phyloP scores from a whole-genome alignment of 1,140 invertebrate genomes.

The Eurosta solidaginis region DNA sequence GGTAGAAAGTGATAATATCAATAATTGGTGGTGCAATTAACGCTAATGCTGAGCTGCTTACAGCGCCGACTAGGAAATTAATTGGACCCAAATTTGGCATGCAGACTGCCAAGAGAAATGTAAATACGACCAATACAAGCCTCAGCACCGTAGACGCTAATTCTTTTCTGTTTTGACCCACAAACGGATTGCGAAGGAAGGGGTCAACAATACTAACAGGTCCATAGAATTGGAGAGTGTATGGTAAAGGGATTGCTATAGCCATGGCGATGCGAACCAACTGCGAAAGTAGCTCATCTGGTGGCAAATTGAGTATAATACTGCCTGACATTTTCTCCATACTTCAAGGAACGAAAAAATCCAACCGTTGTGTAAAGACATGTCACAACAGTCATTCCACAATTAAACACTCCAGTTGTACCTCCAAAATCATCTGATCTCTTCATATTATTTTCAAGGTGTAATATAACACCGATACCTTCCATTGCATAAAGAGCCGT shows the following conservation, averaged over 20 bases:
- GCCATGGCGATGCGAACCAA: constrained; percentile 83
- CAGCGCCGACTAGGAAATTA: too few relatives aligned
- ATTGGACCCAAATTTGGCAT: too few relatives aligned
- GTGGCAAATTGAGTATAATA: constrained; percentile 83
- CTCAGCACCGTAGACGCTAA: constrained; percentile 73
- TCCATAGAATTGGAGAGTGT: constrained; percentile 90
- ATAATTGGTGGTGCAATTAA: too few relatives aligned
- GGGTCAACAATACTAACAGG: constrained; percentile 90
- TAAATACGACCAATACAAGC: constrained; percentile 73
- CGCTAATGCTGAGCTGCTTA: too few relatives aligned
- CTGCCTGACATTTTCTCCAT: constrained; percentile 80
- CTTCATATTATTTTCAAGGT: constrained; percentile 89
- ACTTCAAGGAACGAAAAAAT: constrained; percentile 90
- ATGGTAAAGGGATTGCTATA: constrained; percentile 83
- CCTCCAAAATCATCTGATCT: constrained; percentile 82
- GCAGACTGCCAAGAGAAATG: constrained; percentile 70
- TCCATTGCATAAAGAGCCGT: constrained; percentile 75
- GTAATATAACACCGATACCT: constrained; percentile 69
- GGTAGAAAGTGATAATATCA: too few relatives aligned
- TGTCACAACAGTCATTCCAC: constrained; percentile 84
- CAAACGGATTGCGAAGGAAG: constrained; percentile 66
- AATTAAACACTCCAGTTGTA: constrained; percentile 82
- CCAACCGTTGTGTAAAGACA: constrained; percentile 82
- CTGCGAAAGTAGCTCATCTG: constrained; percentile 74
- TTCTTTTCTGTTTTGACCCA: constrained; percentile 64